Percentiles rank a stretch among this genome's conserved stretches.
Evolutionary conservation across 2,888 invertebrate genomes (phyloP).

Genomic region (Synergus japonicus): DNA sequence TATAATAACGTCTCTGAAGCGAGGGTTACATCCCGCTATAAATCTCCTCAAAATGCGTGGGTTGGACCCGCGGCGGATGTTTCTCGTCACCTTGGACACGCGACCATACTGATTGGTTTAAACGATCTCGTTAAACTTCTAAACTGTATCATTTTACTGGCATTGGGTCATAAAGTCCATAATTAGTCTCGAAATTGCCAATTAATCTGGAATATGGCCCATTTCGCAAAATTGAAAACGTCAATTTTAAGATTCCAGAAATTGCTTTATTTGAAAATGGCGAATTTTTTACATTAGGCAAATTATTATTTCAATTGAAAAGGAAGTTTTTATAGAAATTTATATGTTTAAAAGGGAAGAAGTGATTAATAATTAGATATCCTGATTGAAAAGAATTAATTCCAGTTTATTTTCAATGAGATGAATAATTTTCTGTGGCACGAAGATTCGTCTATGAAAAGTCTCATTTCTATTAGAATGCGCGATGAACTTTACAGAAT

Average conservation of each 20-base stretch:
- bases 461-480: constrained; percentile 19
- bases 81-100: constrained; percentile 38
- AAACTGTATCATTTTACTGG: not conserved
- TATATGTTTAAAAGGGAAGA: not conserved
- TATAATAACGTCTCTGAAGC: constrained; percentile 24
- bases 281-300: too few relatives aligned
- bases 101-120: constrained; percentile 28
- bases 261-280: too few relatives aligned
- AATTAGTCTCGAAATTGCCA: not conserved
- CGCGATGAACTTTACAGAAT: constrained; percentile 28
- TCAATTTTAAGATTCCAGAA: too few relatives aligned
- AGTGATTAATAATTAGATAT: not conserved
- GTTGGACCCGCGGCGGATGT: constrained; percentile 28
- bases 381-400: constrained; percentile 8
- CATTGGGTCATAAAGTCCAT: not conserved
- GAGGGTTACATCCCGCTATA: constrained; percentile 30
- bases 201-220: not conserved
- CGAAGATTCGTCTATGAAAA: constrained; percentile 16
- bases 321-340: too few relatives aligned
- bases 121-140: constrained; percentile 10
- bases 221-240: not conserved
- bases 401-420: not conserved
- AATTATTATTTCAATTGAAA: too few relatives aligned
- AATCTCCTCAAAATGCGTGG: constrained; percentile 28
- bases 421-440: constrained; percentile 18